Evolutionary conservation across 2,113 vertebrate genomes (phyloP).

Genomic region (Lethenteron camtschaticum): DNA sequence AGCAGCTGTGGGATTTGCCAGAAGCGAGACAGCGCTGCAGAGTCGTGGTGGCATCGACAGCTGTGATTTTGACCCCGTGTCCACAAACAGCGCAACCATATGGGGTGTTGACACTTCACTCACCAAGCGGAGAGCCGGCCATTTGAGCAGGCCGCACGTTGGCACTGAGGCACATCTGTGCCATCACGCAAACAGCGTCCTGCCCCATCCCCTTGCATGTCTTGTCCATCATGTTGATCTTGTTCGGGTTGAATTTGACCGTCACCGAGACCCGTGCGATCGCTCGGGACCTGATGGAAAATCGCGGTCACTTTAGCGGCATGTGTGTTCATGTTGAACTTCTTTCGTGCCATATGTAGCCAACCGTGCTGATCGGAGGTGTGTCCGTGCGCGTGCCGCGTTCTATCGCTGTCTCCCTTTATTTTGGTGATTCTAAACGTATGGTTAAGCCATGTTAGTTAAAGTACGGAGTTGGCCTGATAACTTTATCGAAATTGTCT

Average conservation of each 20-base stretch:
- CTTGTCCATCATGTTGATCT: slow-evolving; percentile 86
- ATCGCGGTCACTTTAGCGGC: too few relatives aligned
- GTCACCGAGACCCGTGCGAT: slow-evolving; percentile 48
- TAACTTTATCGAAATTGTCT: too few relatives aligned
- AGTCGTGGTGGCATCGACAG: not conserved
- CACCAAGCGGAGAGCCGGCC: slow-evolving; percentile 27
- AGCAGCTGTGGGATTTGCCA: not conserved
- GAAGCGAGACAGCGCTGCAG: not conserved
- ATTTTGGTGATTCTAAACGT: too few relatives aligned
- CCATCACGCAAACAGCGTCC: slow-evolving; percentile 70
- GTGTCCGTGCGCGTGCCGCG: too few relatives aligned
- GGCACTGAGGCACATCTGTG: slow-evolving; percentile 58
- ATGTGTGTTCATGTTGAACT: too few relatives aligned
- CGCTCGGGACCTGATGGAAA: slow-evolving; percentile 43
- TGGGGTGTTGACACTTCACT: slow-evolving; percentile 32
- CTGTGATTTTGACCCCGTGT: not conserved
- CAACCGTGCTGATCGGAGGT: too few relatives aligned
- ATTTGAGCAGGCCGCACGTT: slow-evolving; percentile 35
- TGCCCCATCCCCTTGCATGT: slow-evolving; percentile 59
- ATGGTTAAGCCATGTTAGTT: too few relatives aligned
- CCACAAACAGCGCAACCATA: not conserved
- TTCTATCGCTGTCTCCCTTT: too few relatives aligned
- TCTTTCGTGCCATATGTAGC: too few relatives aligned
- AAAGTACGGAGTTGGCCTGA: too few relatives aligned
- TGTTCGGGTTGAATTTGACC: slow-evolving; percentile 56